Base-by-base conservation (phyloP, 2,797 vertebrate species). In the Botia almorhae region DNA sequence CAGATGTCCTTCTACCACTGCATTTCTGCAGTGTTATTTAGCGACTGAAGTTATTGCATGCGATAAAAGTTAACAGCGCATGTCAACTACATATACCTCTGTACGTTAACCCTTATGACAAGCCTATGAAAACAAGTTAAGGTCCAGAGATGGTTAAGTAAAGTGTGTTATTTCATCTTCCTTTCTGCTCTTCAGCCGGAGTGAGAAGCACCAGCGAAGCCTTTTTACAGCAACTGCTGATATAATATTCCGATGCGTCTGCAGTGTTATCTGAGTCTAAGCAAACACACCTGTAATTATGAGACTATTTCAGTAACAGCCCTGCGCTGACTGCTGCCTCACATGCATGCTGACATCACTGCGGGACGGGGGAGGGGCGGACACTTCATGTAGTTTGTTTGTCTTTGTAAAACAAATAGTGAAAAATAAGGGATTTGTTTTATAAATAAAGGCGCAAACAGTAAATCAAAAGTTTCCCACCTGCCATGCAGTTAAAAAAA, bases 201-300 rank as follows among this genome's bases (percentile, higher is more conserved):
- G 56, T 51, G 39, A 79, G 83, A 76, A 76, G 81, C 81, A 80
- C 80, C 82, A 74, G 72, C 56, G 39, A 72, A 74, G 69, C 29
- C 1, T 58, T 71, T 86, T 87, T 85, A 85, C 82, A 81, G 65
- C 67, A 77, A 67, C 78, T 83, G 69, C 79, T 87, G 81, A 87
- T 78, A 85, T 48, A 79, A 83, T 77, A 83, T 84, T 83, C 75
- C 63, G 12, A 74, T 67, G 63, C 69, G 68, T 74, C 73, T 56
- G 33, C 82, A 74, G 71, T 58, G 69, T 83, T 86, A 86, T 85
- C 85, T 68, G 76, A 74, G 83, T 78, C 74, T 83, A 67, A 81
- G 79, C 81, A 83, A 83, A 87, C 83, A 82, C 83, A 87, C 79
- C 78, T 83, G 81, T 78, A 85, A 85, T 87, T 85, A 85, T 79